A percentile compares a stretch with the other conserved stretches of the same genome.
Evolutionary conservation across 2,888 invertebrate species (phyloP).

Genomic region (Lasioglossum pauxillum): DNA sequence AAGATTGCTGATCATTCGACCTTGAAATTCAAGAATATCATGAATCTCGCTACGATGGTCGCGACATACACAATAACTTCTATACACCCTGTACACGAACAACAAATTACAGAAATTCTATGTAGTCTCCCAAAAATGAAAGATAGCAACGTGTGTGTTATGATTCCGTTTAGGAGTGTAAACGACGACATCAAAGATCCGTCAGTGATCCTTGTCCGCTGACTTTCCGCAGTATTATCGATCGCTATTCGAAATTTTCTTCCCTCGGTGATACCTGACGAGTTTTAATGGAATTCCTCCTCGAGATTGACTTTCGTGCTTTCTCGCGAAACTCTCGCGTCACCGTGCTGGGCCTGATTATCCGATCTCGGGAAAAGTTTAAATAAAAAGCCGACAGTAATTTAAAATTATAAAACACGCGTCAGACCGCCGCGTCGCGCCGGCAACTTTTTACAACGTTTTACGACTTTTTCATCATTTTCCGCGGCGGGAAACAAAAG

Average conservation of each 20-base stretch:
- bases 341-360: constrained; percentile 8
- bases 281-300: constrained; percentile 70
- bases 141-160: neutral
- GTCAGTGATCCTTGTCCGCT: constrained; percentile 21
- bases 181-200: constrained; percentile 20
- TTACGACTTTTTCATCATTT: neutral
- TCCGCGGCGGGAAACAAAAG: neutral
- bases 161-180: neutral
- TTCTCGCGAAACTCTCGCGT: constrained; percentile 14
- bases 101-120: neutral
- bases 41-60: too few species aligned
- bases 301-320: constrained; percentile 48
- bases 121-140: neutral
- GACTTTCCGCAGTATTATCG: constrained; percentile 48
- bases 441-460: neutral
- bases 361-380: constrained; percentile 4
- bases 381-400: constrained; percentile 10
- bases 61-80: too few species aligned
- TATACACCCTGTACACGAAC: neutral
- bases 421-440: neutral
- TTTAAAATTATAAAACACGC: constrained; percentile 14
- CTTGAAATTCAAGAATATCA: too few species aligned
- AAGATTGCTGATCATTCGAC: too few species aligned
- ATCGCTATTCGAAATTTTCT: constrained; percentile 45
- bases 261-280: constrained; percentile 46